phyloP scores from a whole-genome alignment of 2,888 invertebrate species.

The Ectemnius lituratus region DNA sequence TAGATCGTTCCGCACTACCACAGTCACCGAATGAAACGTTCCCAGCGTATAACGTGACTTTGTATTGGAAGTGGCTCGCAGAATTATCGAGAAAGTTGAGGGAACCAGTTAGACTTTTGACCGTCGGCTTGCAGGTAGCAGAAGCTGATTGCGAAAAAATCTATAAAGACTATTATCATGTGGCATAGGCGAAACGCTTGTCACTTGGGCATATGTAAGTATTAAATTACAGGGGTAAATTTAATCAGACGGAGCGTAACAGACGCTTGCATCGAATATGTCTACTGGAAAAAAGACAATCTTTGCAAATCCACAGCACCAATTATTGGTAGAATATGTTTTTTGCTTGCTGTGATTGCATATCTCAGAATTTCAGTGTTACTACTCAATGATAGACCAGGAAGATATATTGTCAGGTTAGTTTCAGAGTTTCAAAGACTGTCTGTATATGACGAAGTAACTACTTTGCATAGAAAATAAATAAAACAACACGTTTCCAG shows the following conservation, averaged over 20 bases:
- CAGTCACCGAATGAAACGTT: background rate
- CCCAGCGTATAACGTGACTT: background rate
- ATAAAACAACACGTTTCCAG: too few species aligned
- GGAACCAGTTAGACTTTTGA: background rate
- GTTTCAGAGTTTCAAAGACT: too few species aligned
- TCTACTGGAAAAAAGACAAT: too few species aligned
- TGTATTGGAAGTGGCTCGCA: background rate
- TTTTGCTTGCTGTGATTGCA: too few species aligned
- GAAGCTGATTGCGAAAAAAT: background rate
- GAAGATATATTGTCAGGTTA: too few species aligned
- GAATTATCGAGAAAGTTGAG: background rate
- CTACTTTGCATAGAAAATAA: too few species aligned
- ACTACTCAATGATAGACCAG: too few species aligned
- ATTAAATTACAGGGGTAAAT: background rate
- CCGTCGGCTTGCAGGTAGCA: background rate
- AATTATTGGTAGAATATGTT: too few species aligned
- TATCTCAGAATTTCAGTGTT: too few species aligned
- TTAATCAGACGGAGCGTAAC: background rate
- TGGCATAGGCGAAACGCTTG: background rate
- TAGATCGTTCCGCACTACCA: slow-evolving; percentile 9
- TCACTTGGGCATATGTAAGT: background rate
- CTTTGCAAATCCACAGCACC: too few species aligned
- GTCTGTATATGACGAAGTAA: too few species aligned
- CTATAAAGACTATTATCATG: background rate
- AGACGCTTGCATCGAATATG: too few species aligned